Evolutionary conservation across 2,113 vertebrate species (phyloP).

Genomic region (Sapayoa aenigma): DNA sequence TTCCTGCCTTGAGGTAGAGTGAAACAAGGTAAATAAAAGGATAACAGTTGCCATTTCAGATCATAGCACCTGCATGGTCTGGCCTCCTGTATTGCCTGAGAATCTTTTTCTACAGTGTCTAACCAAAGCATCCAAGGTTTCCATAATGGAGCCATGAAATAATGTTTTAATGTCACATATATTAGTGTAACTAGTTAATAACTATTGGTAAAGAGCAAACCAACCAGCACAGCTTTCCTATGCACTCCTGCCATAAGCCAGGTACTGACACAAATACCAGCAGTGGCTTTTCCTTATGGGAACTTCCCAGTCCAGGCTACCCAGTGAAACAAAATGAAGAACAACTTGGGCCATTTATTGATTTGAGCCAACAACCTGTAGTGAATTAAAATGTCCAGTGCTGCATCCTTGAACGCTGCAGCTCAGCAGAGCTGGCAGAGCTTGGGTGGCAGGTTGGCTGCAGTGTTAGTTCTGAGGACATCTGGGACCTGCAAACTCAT

Average conservation of each 20-base stretch:
- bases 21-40: not conserved
- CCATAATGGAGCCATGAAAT: not conserved
- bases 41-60: not conserved
- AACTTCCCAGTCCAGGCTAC: not conserved
- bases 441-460: not conserved
- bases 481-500: not conserved
- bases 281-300: not conserved
- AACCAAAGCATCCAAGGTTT: not conserved
- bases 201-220: not conserved
- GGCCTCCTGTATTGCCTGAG: not conserved
- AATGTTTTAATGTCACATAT: not conserved
- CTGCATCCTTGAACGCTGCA: not conserved
- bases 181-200: not conserved
- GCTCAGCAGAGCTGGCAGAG: not conserved
- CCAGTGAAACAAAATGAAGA: accelerated
- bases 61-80: not conserved
- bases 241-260: not conserved
- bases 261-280: not conserved
- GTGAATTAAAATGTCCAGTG: not conserved
- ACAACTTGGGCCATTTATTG: not conserved
- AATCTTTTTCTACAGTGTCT: not conserved
- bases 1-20: not conserved
- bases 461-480: accelerated
- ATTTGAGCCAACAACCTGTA: not conserved
- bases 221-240: not conserved